Percentiles rank a stretch among this genome's conserved stretches.
Conservation (phyloP, 2,888 invertebrate species). For the Stramonita haemastoma region DNA sequence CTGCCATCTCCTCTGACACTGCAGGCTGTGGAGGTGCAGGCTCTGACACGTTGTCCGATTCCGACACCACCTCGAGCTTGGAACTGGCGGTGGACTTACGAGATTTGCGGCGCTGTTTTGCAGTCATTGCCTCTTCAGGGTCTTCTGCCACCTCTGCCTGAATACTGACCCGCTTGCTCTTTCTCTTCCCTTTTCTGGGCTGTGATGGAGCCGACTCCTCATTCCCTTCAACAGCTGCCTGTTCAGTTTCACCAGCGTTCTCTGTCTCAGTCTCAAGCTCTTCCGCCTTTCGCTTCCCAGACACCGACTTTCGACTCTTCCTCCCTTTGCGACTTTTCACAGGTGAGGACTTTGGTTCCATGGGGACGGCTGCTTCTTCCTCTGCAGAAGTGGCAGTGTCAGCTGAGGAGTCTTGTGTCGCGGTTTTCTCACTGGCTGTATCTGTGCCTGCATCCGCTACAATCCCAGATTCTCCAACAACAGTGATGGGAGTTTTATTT, state of each 20-base stretch:
- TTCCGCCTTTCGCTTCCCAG: neutral
- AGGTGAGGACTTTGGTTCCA: neutral
- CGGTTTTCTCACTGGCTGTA: neutral
- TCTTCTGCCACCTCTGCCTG: neutral
- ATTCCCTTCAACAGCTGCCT: neutral
- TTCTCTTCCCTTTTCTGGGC: slow-evolving; percentile 1
- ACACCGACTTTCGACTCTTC: neutral
- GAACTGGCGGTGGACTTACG: neutral
- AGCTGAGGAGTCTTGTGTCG: neutral
- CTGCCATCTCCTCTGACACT: slow-evolving; percentile 21
- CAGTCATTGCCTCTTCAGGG: neutral
- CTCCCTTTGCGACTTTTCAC: neutral
- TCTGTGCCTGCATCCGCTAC: neutral
- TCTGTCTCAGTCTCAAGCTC: neutral
- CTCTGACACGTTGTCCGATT: neutral
- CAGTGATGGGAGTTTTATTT: neutral
- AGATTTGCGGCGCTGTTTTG: slow-evolving; percentile 18
- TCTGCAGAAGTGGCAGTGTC: neutral
- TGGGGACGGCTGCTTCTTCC: neutral
- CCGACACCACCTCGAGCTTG: neutral
- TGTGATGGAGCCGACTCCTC: neutral
- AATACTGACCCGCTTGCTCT: slow-evolving; percentile 16
- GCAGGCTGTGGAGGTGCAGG: neutral
- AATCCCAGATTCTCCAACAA: neutral
- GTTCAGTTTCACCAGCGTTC: neutral